Base-by-base conservation (phyloP, 2,888 invertebrate genomes). In the Platycheirus rosarum region DNA sequence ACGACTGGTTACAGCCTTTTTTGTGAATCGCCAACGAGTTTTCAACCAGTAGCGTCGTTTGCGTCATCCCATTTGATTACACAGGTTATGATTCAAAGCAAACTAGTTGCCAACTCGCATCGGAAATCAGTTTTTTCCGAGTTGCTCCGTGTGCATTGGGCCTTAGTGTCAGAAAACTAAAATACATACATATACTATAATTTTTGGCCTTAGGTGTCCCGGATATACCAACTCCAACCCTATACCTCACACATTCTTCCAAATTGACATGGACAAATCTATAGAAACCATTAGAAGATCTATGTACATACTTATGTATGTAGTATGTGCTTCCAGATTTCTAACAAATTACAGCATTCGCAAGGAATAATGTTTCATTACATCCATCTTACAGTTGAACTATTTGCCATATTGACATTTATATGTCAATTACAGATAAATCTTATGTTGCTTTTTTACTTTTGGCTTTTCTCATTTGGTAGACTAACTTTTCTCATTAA, bases 371-470 rank as follows among this genome's bases (percentile, higher is more conserved):
- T 23, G 14, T 57, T 40, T 40, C 57, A 40, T 40, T 40, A 14
- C 9, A 57, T 40, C 53, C 44, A 13, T 18, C 40, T 51, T 13
- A 37, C 13, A 40, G 44, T 49, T 18, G 51, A 60, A 68, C 53
- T 66, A 26, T 75, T 68, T 44, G 68, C 42, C 51, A 68, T 66
- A 49, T 26, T 57, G 57, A 14, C 57, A 57, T 57, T 57, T 40
- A 57, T 75, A 60, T 75, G 74, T 75, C 74, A 68, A 75, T 75
- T 75, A 68, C 68, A 75, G 68, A 68, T n/a, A 35, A 49, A 42
- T 74, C 37, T 49, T 7, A 26, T 40, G 13, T 57, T 6, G 40
- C 23, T 23, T 57, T 20, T 49, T 57, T 37, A 23, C 35, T 53
- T 35, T 53, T 53, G n/a, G 23, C 14, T 23, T 62, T 62, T 46